A percentile compares a stretch with the other conserved stretches of the same genome.
Evolutionary conservation across 2,888 invertebrate genomes (phyloP).

Genomic region (Dyspetes luteomarginatus): DNA sequence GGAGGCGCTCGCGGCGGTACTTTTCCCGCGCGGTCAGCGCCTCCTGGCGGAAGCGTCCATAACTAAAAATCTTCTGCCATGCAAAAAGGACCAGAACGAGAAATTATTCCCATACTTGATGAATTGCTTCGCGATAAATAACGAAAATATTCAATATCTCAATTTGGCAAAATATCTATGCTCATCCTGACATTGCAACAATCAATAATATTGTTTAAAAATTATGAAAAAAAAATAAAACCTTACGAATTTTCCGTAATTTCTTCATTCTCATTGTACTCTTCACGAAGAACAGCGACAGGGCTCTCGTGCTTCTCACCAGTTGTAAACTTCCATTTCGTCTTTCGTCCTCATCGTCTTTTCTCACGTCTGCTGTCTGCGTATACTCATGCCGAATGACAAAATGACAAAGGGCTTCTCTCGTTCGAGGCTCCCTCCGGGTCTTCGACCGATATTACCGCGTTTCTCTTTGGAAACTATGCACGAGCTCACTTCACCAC

Average conservation of each 20-base stretch:
- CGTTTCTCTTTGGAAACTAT: constrained; percentile 81
- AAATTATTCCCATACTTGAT: too few relatives aligned
- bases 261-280: neutral
- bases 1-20: neutral
- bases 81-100: neutral
- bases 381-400: constrained; percentile 78
- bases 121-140: neutral
- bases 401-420: constrained; percentile 81
- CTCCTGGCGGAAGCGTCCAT: neutral
- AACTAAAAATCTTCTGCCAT: neutral
- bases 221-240: too few relatives aligned
- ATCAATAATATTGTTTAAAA: too few relatives aligned
- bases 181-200: too few relatives aligned
- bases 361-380: constrained; percentile 33
- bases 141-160: too few relatives aligned
- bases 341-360: constrained; percentile 42
- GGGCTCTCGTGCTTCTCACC: constrained; percentile 10
- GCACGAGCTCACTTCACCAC: constrained; percentile 76
- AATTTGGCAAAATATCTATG: too few relatives aligned
- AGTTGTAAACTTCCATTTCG: neutral
- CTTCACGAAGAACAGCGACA: neutral
- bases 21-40: neutral
- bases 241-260: too few relatives aligned
- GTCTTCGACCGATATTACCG: constrained; percentile 80
- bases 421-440: constrained; percentile 76